Evolutionary conservation across 1,140 invertebrate genomes (phyloP).

Genomic region (Lasaia peninsularis): DNA sequence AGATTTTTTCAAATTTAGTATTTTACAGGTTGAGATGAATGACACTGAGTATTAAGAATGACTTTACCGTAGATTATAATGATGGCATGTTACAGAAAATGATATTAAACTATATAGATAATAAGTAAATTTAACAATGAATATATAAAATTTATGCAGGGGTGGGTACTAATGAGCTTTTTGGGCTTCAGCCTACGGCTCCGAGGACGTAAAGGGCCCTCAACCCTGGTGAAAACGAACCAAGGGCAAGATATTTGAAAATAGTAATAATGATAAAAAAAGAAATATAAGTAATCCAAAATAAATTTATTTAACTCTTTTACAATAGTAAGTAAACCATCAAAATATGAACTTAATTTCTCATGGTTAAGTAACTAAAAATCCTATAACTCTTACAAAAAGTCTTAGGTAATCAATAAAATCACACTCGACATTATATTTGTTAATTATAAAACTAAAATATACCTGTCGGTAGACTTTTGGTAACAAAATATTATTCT

Average conservation of each 20-base stretch:
- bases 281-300: too few relatives aligned
- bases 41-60: neutral
- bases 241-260: neutral
- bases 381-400: too few relatives aligned
- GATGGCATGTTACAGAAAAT: neutral
- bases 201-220: neutral
- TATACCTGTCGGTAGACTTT: too few relatives aligned
- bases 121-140: neutral
- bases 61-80: constrained; percentile 2
- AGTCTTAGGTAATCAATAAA: too few relatives aligned
- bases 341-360: too few relatives aligned
- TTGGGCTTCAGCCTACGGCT: neutral
- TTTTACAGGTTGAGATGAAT: neutral
- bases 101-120: neutral
- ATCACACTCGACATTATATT: too few relatives aligned
- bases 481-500: too few relatives aligned
- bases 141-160: neutral
- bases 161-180: neutral
- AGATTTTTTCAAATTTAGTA: neutral
- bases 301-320: too few relatives aligned
- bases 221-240: neutral
- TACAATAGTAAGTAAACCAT: too few relatives aligned
- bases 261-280: too few relatives aligned
- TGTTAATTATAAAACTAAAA: too few relatives aligned
- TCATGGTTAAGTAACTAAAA: too few relatives aligned